Evolutionary conservation across 2,797 vertebrate species (phyloP).

Genomic region (Gymnodraco acuticeps): DNA sequence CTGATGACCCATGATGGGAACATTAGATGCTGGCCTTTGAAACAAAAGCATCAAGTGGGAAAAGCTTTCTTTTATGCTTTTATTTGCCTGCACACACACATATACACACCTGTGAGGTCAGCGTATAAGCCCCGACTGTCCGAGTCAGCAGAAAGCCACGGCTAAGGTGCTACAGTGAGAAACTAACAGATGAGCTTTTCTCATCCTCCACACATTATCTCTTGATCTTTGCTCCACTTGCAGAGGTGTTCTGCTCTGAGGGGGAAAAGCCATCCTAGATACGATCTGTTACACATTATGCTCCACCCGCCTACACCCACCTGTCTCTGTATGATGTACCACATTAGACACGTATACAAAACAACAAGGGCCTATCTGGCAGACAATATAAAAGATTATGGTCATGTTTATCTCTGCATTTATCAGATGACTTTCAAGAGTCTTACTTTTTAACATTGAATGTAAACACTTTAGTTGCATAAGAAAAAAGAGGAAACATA

Average conservation of each 20-base stretch:
- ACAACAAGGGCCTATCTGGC: slow-evolving; percentile 21
- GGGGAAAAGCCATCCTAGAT: slow-evolving; percentile 52
- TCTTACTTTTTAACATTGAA: neutral
- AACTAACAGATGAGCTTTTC: slow-evolving; percentile 57
- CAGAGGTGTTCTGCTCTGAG: slow-evolving; percentile 50
- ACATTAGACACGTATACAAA: slow-evolving; percentile 39
- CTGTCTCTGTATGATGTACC: slow-evolving; percentile 27
- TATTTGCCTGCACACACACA: slow-evolving; percentile 33
- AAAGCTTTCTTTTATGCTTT: slow-evolving; percentile 32
- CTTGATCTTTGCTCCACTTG: slow-evolving; percentile 50
- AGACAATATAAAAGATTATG: slow-evolving; percentile 42
- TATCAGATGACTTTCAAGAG: slow-evolving; percentile 41
- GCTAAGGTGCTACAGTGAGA: slow-evolving; percentile 48
- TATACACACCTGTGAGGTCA: slow-evolving; percentile 58
- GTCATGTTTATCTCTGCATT: slow-evolving; percentile 33
- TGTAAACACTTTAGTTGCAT: too few relatives aligned
- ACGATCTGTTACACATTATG: slow-evolving; percentile 21
- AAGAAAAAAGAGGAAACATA: too few relatives aligned
- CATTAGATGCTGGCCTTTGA: slow-evolving; percentile 19
- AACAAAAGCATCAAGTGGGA: slow-evolving; percentile 35
- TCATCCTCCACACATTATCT: slow-evolving; percentile 65
- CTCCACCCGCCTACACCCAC: slow-evolving; percentile 26
- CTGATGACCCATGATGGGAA: slow-evolving; percentile 26
- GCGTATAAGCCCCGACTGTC: slow-evolving; percentile 27
- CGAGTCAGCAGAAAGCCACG: slow-evolving; percentile 60